Base-by-base conservation (phyloP, 2,888 invertebrate genomes). In the Priocnemis perturbator region DNA sequence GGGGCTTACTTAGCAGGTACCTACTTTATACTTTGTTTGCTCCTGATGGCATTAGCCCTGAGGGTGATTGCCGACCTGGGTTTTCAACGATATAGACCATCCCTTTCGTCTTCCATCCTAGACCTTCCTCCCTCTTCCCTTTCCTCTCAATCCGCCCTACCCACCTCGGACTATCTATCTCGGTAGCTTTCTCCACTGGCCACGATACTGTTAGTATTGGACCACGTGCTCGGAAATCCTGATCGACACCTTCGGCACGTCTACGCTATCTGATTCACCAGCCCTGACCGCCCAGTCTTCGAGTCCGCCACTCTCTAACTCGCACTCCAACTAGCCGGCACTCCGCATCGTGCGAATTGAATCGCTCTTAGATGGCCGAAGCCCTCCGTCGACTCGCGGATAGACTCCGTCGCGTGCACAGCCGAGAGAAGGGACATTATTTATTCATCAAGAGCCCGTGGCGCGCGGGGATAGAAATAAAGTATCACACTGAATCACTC, bases 11-110 rank as follows among this genome's bases (percentile, higher is more conserved):
- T 86, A 86, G 79, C 79, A 79, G 69, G 74, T 77, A 80, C 79
- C 81, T 84, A 84, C 87, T 86, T 86, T 86, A 86, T 85, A 86
- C 84, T 87, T 86, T 86, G 86, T 87, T 87, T 87, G 83, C 81
- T 77, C 75, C 84, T 85, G 86, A 86, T 86, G 83, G 86, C 83
- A 87, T 87, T 86, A 87, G 81, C 85, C 86, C 76, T 72, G 75
- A 73, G 85, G 87, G 82, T 85, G 85, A 86, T 86, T 86, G 83
- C 82, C 79, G 75, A 81, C 75, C 81, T 76, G 74, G 77, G 77
- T 77, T 81, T 77, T 74, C 76, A 76, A 74, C 67, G 74, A 64
- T 73, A 69, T 72, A 76, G 73, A 63, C 72, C 67, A 52, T 45
- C 58, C 57, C 66, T 60, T 50, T 56, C 45, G 45, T 37, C 55